Percentiles rank a stretch among this genome's conserved stretches.
These are phyloP conservation scores for Yponomeuta plumbellus DNA, from an alignment of 2,888 invertebrate genomes.

Conservation along the genomic window DNA sequence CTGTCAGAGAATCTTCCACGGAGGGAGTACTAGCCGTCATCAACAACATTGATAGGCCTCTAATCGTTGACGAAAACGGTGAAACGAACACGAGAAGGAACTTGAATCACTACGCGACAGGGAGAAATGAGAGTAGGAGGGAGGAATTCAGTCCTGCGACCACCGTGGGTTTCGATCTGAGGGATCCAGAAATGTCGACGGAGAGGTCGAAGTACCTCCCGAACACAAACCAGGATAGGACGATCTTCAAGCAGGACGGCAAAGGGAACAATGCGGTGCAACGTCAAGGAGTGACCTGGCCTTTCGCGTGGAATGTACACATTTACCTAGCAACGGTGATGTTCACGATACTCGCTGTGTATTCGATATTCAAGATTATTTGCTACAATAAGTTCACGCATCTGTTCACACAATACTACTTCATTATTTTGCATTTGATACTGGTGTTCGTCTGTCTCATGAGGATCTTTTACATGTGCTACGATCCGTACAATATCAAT, in stretches of 20 bases:
- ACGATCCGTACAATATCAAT: constrained; percentile 94
- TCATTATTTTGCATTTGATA: constrained; percentile 89
- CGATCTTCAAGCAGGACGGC: constrained; percentile 57
- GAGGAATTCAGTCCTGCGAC: constrained; percentile 64
- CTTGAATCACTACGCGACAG: constrained; percentile 61
- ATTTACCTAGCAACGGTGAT: constrained; percentile 91
- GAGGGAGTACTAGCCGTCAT: constrained; percentile 69
- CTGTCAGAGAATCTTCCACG: constrained; percentile 52
- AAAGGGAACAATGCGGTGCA: constrained; percentile 59
- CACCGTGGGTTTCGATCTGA: constrained; percentile 64
- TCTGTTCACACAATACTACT: constrained; percentile 91
- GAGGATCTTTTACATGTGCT: constrained; percentile 90
- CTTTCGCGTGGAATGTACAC: constrained; percentile 94
- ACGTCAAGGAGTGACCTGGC: constrained; percentile 80
- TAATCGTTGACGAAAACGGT: constrained; percentile 66
- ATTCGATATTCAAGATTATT: constrained; percentile 90
- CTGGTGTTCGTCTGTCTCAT: constrained; percentile 88
- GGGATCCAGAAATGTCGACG: constrained; percentile 70
- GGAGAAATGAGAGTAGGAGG: constrained; percentile 55
- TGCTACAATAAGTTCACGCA: constrained; percentile 91
- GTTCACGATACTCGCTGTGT: constrained; percentile 89
- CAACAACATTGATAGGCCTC: constrained; percentile 69
- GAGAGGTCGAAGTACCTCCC: constrained; percentile 77
- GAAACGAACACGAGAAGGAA: constrained; percentile 72
- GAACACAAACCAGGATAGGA: constrained; percentile 72